These are phyloP conservation scores for Scortum barcoo DNA, from an alignment of 2,113 vertebrate genomes.

Conservation along the genomic window DNA sequence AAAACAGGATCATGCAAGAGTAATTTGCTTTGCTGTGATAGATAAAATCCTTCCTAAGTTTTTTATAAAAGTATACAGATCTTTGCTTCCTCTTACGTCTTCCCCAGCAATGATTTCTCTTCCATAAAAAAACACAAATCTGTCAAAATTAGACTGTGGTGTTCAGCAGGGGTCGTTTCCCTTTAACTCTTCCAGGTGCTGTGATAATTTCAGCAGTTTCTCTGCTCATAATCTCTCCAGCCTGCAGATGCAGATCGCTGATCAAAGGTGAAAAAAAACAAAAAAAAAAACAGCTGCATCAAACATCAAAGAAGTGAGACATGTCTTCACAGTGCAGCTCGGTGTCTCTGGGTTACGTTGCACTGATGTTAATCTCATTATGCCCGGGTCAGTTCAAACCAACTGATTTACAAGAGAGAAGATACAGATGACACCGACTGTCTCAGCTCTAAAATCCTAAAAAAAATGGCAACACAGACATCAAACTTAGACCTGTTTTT, in stretches of 20 bases:
- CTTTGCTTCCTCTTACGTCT: background rate
- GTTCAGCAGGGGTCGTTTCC: conserved; percentile 26
- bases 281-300: conserved; percentile 47
- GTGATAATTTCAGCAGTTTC: conserved; percentile 55
- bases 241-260: conserved; percentile 65
- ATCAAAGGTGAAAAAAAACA: too few relatives aligned
- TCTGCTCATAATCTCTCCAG: conserved; percentile 42
- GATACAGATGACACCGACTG: conserved; percentile 33
- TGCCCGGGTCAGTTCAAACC: conserved; percentile 6
- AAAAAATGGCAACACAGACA: conserved; percentile 12
- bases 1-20: background rate
- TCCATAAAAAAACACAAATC: background rate
- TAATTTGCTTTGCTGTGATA: background rate
- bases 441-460: conserved; percentile 29
- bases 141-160: background rate
- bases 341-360: conserved; percentile 37
- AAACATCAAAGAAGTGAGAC: conserved; percentile 46
- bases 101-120: background rate
- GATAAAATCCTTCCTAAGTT: background rate
- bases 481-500: conserved; percentile 40
- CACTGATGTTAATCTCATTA: conserved; percentile 35
- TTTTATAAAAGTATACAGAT: background rate
- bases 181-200: conserved; percentile 55
- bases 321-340: conserved; percentile 29
- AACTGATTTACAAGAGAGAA: conserved; percentile 39